Base-by-base conservation (phyloP, 2,797 vertebrate species). In the Manis crassicaudata region DNA sequence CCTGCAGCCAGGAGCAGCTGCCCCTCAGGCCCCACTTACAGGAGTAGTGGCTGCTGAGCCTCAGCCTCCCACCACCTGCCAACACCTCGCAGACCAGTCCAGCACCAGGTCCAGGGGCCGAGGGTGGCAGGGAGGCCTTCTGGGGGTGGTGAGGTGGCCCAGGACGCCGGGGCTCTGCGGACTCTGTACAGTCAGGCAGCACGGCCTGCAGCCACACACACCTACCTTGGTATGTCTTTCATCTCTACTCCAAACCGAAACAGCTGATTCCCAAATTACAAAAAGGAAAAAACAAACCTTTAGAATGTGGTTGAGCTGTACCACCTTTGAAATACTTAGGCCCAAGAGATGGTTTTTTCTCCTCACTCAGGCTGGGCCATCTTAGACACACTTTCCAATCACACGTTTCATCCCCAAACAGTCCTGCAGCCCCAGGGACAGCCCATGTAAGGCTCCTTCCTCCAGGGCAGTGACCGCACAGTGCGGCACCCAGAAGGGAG, bases 281-380 rank as follows among this genome's bases (percentile, higher is more conserved):
- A 27, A 32, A 32, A 60, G 18, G 20, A 40, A 8, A 10, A n/a
- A 14, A 35, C 14, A 2, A 9, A 63, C 65, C 11, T 52, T 14
- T 0, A 3, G 16, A 0, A 27, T 3, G 0, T 0, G 6, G 9
- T 0, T 46, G 0, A 27, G 43, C 40, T 25, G 4, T 16, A 52
- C 2, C 37, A 35, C 21, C 54, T 86, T 6, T 32, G 50, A 35
- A 67, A 62, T 2, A 56, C 21, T 13, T 6, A 29, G 32, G 27
- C 21, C 17, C 68, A 21, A 50, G 54, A 50, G 62, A 3, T 1
- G 16, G 5, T 4, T 2, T 32, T 43, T 32, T 43, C 52, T 35
- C 11, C 54, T 58, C 88, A 3, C 0, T 11, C 40, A 9, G 46
- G 18, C 25, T 37, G 2, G 3, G 52, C 62, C 65, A 62, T 14